A percentile compares a stretch with the other conserved stretches of the same genome.
Evolutionary conservation across 2,888 invertebrate species (phyloP).

Genomic region (Spodoptera littoralis): DNA sequence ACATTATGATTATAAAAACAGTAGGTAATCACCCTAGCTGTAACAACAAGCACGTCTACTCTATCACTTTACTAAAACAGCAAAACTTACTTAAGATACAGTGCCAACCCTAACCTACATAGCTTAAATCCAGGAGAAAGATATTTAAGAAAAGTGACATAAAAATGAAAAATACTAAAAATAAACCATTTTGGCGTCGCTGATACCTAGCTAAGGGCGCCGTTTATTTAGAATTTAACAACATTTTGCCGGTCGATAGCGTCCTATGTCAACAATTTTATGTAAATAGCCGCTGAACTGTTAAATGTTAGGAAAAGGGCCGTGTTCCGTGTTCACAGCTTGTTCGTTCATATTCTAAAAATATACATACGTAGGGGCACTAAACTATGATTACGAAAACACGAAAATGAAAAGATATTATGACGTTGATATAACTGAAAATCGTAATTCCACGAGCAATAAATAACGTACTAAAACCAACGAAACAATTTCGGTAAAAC

Average conservation of each 20-base stretch:
- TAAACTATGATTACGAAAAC: neutral
- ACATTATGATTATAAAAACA: too few relatives aligned
- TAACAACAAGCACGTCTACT: too few relatives aligned
- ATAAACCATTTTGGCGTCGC: constrained; percentile 28
- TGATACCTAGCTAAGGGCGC: constrained; percentile 30
- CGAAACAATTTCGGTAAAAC: constrained; percentile 66
- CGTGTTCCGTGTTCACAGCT: constrained; percentile 35
- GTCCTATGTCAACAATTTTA: constrained; percentile 38
- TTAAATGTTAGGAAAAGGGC: constrained; percentile 30
- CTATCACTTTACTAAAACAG: too few relatives aligned
- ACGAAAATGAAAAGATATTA: constrained; percentile 3
- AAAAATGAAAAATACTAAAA: constrained; percentile 35
- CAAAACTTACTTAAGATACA: too few relatives aligned
- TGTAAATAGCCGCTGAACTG: constrained; percentile 43
- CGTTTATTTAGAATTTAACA: constrained; percentile 39
- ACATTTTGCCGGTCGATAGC: constrained; percentile 27
- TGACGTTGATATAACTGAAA: constrained; percentile 27
- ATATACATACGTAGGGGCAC: constrained; percentile 11
- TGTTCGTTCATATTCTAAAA: constrained; percentile 17
- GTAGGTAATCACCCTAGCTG: too few relatives aligned
- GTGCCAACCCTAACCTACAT: too few relatives aligned
- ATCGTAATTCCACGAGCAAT: constrained; percentile 40
- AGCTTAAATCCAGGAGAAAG: too few relatives aligned
- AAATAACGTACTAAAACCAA: constrained; percentile 49
- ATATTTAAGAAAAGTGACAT: constrained; percentile 15